A percentile compares a stretch with the other conserved stretches of the same genome.
Conservation (phyloP, 2,888 invertebrate species). For the Aphrophora alni region DNA sequence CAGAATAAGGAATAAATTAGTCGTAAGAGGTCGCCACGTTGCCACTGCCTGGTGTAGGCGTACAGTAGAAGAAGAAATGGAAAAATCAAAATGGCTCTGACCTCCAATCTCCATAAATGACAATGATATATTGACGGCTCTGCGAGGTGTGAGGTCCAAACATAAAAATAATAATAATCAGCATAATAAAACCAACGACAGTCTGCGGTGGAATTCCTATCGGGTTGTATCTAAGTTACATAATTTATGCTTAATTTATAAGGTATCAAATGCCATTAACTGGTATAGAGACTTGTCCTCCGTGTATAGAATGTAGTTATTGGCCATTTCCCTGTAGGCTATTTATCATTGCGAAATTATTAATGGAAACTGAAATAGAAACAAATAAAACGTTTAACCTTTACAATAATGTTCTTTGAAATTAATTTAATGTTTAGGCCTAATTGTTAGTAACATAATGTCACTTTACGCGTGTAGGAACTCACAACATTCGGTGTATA, state of each 20-base stretch:
- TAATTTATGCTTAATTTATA: constrained; percentile 9
- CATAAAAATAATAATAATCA: constrained; percentile 31
- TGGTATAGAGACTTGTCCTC: neutral
- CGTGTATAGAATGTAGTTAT: neutral
- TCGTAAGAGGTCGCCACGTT: neutral
- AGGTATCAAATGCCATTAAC: neutral
- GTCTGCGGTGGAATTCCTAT: neutral
- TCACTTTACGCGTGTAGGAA: too few relatives aligned
- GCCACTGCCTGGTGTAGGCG: neutral
- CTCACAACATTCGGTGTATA: too few relatives aligned
- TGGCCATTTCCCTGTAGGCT: neutral
- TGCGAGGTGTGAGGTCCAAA: constrained; percentile 29
- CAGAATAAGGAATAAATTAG: neutral
- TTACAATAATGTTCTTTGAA: too few relatives aligned
- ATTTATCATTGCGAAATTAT: neutral
- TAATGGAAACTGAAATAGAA: neutral
- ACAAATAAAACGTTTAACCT: neutral
- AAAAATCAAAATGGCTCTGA: neutral
- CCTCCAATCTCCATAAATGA: constrained; percentile 15
- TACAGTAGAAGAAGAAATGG: neutral
- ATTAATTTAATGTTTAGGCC: too few relatives aligned
- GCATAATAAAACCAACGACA: constrained; percentile 22
- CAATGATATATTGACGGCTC: constrained; percentile 28
- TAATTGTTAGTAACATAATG: too few relatives aligned
- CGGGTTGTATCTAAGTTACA: neutral